Conservation (phyloP, 2,888 invertebrate genomes). For the Hirtodrosophila histrioides region DNA sequence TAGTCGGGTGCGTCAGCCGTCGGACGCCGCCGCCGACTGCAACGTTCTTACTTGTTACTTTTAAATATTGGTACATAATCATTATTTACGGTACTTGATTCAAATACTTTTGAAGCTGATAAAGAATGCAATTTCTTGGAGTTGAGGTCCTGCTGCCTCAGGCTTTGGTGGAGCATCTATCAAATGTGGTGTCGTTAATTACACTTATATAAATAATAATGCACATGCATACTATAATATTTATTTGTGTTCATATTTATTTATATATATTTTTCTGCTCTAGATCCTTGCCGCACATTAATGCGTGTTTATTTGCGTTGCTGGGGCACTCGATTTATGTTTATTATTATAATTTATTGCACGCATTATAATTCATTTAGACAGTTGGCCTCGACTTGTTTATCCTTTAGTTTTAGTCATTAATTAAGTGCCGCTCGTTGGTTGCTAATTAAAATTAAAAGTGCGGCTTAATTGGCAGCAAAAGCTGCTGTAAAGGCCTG, state of each 20-base stretch:
- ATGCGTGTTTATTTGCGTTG: conserved; percentile 51
- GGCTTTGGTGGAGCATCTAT: conserved; percentile 46
- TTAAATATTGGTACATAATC: too few species aligned
- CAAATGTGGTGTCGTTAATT: conserved; percentile 66
- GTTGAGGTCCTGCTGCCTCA: conserved; percentile 7
- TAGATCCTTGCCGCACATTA: conserved; percentile 38
- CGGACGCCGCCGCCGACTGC: too few species aligned
- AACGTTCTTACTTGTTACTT: too few species aligned
- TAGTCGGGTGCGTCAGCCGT: too few species aligned
- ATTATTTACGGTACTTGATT: too few species aligned
- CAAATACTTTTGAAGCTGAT: conserved; percentile 8
- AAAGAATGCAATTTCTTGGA: conserved; percentile 28
- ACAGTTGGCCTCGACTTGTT: conserved; percentile 40
- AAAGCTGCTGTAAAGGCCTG: conserved; percentile 45
- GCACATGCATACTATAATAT: neutral
- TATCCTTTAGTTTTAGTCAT: conserved; percentile 60
- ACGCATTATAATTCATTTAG: conserved; percentile 68
- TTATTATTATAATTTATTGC: conserved; percentile 71
- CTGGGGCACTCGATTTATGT: conserved; percentile 54
- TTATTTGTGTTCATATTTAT: conserved; percentile 2
- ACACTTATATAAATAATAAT: conserved; percentile 19
- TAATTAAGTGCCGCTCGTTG: conserved; percentile 68
- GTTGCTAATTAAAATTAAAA: conserved; percentile 73
- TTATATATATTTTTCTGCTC: conserved; percentile 11
- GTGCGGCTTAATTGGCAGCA: conserved; percentile 69